Evolutionary conservation across 2,113 vertebrate species (phyloP), one percentile per base, ranked within the genome.

Genomic region (Silurus asotus): DNA sequence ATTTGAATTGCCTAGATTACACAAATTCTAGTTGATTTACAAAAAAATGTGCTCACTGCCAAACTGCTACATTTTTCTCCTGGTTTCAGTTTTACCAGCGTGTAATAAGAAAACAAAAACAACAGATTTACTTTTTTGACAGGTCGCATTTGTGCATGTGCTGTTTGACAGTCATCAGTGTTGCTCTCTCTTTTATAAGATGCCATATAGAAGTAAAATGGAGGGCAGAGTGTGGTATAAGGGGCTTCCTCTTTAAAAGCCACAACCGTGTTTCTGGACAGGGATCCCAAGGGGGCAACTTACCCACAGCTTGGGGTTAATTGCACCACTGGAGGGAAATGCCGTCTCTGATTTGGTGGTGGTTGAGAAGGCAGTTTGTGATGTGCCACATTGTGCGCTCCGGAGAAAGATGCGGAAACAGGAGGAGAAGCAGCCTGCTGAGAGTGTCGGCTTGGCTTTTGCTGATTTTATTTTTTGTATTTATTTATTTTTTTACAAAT

Each of bases 311-410:
- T 76, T 84, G 79, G 64, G 86, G 83, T 88, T 90, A 89, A 92
- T 90, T 86, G 84, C 83, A 80, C 81, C 59, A 86, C 69, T 81
- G 88, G 88, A 85, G 85, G 84, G 84, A 90, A 90, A 92, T 53
- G 48, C 82, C 84, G 58, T 65, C 80, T 84, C 81, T 76, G 25
- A 84, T 91, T 89, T 72, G 72, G 56, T 87, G 87, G 80, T 76
- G 84, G 86, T 78, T 89, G 86, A 90, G 77, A 49, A 85, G 74
- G 79, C 64, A 84, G 86, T 84, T 84, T 85, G 83, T 90, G 84
- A 91, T 83, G 90, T 83, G 62, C 58, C 70, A 45, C 15, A 45
- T 55, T 9, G 59, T 72, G 80, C 85, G 51, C 58, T 37, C 79
- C 58, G 75, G 53, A 83, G 82, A 70, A 53, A 83, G 83, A 25